A percentile compares a stretch with the other conserved stretches of the same genome.
Evolutionary conservation across 2,888 invertebrate genomes (phyloP).

Genomic region (Galerucella calmariensis): DNA sequence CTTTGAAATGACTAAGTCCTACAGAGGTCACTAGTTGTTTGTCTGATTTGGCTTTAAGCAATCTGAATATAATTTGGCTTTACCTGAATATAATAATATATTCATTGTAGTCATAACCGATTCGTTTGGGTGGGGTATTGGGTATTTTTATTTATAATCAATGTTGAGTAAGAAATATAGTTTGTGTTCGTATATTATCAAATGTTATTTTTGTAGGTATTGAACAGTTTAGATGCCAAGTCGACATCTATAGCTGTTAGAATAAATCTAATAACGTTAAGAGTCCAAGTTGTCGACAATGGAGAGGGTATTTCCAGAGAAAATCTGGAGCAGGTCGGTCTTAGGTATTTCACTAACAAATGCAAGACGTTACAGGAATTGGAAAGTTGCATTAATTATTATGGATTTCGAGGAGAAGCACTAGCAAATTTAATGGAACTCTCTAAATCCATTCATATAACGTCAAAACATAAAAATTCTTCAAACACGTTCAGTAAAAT

Average conservation of each 20-base stretch:
- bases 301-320: slow-evolving; percentile 73
- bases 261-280: slow-evolving; percentile 70
- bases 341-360: slow-evolving; percentile 75
- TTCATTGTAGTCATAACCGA: too few relatives aligned
- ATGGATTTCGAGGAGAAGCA: slow-evolving; percentile 78
- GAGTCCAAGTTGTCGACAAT: slow-evolving; percentile 82
- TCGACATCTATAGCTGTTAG: slow-evolving; percentile 78
- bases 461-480: slow-evolving; percentile 66
- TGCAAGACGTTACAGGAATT: slow-evolving; percentile 68
- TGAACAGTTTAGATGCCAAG: slow-evolving; percentile 77
- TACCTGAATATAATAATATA: too few relatives aligned
- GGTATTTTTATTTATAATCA: too few relatives aligned
- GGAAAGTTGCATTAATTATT: slow-evolving; percentile 67
- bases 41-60: too few relatives aligned
- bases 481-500: slow-evolving; percentile 70
- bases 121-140: too few relatives aligned
- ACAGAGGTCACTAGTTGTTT: too few relatives aligned
- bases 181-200: background rate
- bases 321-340: slow-evolving; percentile 71
- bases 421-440: slow-evolving; percentile 70
- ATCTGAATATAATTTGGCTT: too few relatives aligned
- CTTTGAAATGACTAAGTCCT: too few relatives aligned
- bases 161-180: too few relatives aligned
- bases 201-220: slow-evolving; percentile 65
- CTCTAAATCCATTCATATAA: slow-evolving; percentile 71